Base-by-base conservation (phyloP, 2,888 invertebrate species). In the Protonemura montana region DNA sequence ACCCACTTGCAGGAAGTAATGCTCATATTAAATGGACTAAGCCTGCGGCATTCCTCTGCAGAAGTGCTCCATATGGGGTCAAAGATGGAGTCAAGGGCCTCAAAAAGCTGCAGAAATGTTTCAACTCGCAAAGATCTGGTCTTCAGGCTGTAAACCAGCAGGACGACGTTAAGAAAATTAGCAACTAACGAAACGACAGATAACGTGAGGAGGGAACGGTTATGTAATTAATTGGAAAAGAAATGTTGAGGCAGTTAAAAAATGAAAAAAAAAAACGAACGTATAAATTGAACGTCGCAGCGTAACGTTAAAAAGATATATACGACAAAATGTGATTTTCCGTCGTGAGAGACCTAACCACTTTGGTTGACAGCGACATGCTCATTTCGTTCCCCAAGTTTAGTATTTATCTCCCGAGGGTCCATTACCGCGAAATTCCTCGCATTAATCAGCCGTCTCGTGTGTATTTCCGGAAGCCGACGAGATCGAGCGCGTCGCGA, bases 201-300 rank as follows among this genome's bases (percentile, higher is more conserved):
- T 10, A 7, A 10, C 59, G 59, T 16, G 59, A 59, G 59, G 2
- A 1, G 59, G 16, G 21, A 59, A 21, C 59, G 21, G 59, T 59
- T 59, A 59, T 59, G 59, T 16, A 59, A 59, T 59, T 59, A 59
- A 59, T 59, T 59, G 59, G 59, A 59, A 59, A 59, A n/a, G n/a
- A 59, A 10, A 59, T 59, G 16, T 35, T 21, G 59, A 59, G 59
- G 7, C 21, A 21, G 59, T 59, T 59, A 59, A 16, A 59, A 59
- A 59, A 59, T 16, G 21, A 13, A 59, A 59, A 59, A 59, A 59
- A 59, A 59, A 13, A 59, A 59, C 21, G 59, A 59, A 21, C 59
- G 59, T 21, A 21, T 35, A 35, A 35, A 10, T 59, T 59, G 3
- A 21, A 59, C 59, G 16, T 59, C 41, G 41, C 3, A 59, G 21